Evolutionary conservation across 2,888 invertebrate species (phyloP), one percentile per base, ranked within the genome.

Genomic region (Polietes domitor): DNA sequence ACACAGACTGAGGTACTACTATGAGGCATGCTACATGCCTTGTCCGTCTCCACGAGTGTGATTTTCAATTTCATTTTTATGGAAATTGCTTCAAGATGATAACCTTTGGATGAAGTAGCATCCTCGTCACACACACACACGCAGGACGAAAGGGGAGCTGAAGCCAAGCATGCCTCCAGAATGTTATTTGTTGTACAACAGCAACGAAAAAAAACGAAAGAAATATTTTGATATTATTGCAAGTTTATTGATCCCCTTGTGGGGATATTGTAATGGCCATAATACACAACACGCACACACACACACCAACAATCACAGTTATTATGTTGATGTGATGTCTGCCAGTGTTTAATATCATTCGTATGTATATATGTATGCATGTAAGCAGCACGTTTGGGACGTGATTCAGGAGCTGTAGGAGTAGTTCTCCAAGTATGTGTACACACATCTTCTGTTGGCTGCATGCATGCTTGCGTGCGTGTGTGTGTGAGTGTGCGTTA

Each of bases 31-130:
- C 37, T 7, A 12, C 37, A 37, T 37, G 37, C 7, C 37, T 87
- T 85, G 61, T 47, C 9, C 61, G 47, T 55, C 15, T 73, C 21
- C 37, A 24, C 32, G 43, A 26, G 17, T 86, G 86, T 86, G 85
- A 87, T 88, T 89, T 89, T 89, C 88, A 87, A 88, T 89, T 86
- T 87, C 84, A 83, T 88, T 88, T 88, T 89, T 89, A 89, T 89
- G 88, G 89, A 88, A 89, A 89, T 88, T 83, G 71, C 74, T 78
- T 77, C 73, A 76, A 81, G 84, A 78, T 79, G 76, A 79, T 78
- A 77, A 79, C 68, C 68, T 37, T 32, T 72, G 72, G 28, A 12
- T 43, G 68, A 37, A 32, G 19, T 10, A 76, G 71, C n/a, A 63
- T 53, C 53, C 55, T 41, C 47, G 76, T 65, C 15, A 71, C 58